Conservation (phyloP, 2,888 invertebrate genomes). For the Parnassius orleans region DNA sequence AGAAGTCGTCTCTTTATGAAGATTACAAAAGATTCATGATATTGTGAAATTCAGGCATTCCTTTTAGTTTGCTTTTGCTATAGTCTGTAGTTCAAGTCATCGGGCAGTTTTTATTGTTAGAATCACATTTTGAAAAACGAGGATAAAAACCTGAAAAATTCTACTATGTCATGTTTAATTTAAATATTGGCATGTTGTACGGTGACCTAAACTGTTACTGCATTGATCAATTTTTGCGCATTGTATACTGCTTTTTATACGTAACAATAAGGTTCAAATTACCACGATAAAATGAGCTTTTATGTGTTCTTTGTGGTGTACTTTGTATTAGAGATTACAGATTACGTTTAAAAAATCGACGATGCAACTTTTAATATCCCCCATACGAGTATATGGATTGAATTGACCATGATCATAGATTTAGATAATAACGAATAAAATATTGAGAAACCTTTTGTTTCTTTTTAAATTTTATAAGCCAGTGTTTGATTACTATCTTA, state of each 20-base stretch:
- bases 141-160: conserved; percentile 8
- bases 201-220: conserved; percentile 24
- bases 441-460: no score
- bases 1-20: conserved; percentile 10
- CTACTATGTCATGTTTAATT: conserved; percentile 19
- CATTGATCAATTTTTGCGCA: conserved; percentile 27
- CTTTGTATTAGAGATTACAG: neutral
- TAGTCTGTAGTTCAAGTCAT: conserved; percentile 6
- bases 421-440: no score
- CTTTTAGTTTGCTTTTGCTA: conserved; percentile 8
- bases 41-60: conserved; percentile 17
- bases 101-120: neutral
- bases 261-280: conserved; percentile 1
- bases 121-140: neutral
- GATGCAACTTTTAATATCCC: neutral
- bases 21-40: conserved; percentile 13
- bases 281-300: neutral
- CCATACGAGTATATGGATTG: neutral
- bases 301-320: neutral
- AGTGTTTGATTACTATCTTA: no score
- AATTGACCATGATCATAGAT: no score
- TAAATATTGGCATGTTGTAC: conserved; percentile 19
- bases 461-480: no score
- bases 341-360: neutral
- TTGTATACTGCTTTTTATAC: conserved; percentile 10